A percentile compares a stretch with the other conserved stretches of the same genome.
Evolutionary conservation across 2,888 invertebrate genomes (phyloP).

Genomic region (Dione juno): DNA sequence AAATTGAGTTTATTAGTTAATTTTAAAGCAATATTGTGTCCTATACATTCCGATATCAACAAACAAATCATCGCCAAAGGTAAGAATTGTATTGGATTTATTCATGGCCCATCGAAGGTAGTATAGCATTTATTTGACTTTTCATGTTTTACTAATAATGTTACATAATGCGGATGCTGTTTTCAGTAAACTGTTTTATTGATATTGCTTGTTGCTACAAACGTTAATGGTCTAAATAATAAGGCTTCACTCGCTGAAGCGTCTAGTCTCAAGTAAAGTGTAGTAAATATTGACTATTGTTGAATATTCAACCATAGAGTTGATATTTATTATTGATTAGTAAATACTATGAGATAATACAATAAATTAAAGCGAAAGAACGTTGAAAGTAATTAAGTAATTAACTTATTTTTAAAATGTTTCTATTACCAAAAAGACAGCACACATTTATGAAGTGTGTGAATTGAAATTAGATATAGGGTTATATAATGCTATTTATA

Average conservation of each 20-base stretch:
- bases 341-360: conserved; percentile 1
- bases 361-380: conserved; percentile 13
- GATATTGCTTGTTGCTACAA: conserved; percentile 33
- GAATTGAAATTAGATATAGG: conserved; percentile 49
- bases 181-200: conserved; percentile 27
- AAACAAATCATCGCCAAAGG: conserved; percentile 74
- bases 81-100: conserved; percentile 68
- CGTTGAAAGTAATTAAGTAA: conserved; percentile 23
- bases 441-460: conserved; percentile 73
- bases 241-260: conserved; percentile 17
- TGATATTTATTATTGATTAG: conserved; percentile 13
- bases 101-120: conserved; percentile 75
- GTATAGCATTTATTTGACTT: conserved; percentile 85
- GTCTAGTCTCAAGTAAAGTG: conserved; percentile 29
- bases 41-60: conserved; percentile 77
- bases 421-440: conserved; percentile 62
- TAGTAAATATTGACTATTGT: conserved; percentile 24
- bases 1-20: conserved; percentile 66
- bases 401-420: conserved; percentile 27
- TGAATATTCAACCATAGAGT: conserved; percentile 15
- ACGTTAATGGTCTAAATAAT: conserved; percentile 30
- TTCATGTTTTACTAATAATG: conserved; percentile 47
- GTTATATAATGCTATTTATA: conserved; percentile 31
- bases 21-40: conserved; percentile 63
- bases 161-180: conserved; percentile 30